Conservation (phyloP, 1,140 invertebrate species). For the Orchestia grillus region DNA sequence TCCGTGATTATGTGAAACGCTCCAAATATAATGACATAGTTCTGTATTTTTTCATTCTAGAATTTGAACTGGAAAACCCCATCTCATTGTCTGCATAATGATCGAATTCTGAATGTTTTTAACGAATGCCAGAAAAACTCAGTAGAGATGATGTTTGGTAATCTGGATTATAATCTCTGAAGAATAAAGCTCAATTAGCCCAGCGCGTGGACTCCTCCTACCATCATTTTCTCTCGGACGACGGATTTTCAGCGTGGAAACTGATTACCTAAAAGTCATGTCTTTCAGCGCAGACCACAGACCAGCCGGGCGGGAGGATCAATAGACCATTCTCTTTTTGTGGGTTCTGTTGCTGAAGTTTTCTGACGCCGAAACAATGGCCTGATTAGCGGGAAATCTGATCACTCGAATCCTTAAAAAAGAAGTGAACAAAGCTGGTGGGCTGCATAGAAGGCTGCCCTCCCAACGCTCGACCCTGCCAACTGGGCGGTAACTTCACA, state of each 20-base stretch:
- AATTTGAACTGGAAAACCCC: no score
- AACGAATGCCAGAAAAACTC: background rate
- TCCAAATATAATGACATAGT: no score
- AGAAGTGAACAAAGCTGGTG: background rate
- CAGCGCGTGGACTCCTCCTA: background rate
- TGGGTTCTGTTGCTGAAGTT: slow-evolving; percentile 30
- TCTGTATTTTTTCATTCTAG: no score
- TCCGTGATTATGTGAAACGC: no score
- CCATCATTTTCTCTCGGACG: background rate
- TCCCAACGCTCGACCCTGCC: background rate
- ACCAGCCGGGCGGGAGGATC: background rate
- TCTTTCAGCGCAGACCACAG: background rate
- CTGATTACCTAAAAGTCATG: background rate
- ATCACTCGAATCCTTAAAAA: slow-evolving; percentile 4
- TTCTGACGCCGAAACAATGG: slow-evolving; percentile 6
- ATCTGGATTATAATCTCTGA: background rate
- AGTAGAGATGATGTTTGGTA: background rate
- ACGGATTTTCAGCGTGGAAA: background rate
- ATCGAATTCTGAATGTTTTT: no score
- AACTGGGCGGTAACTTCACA: background rate
- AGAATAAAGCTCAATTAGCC: background rate
- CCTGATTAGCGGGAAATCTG: slow-evolving; percentile 29
- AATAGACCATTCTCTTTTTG: slow-evolving; percentile 35
- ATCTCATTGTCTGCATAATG: no score
- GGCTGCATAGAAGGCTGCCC: background rate